Base-by-base conservation (phyloP, 2,797 vertebrate species). In the Sebastes taczanowskii region DNA sequence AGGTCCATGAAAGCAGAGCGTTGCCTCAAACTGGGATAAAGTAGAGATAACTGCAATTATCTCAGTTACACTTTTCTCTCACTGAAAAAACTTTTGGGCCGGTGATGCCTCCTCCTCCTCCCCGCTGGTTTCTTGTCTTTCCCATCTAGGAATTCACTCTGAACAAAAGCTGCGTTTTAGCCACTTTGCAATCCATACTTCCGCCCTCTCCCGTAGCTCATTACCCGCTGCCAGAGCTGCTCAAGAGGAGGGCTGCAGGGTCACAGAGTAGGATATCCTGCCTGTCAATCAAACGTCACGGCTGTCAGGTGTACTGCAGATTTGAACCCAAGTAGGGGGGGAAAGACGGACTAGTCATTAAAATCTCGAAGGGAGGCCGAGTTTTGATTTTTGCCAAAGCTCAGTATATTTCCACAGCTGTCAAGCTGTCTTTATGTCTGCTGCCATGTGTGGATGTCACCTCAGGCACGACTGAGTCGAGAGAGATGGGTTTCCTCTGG, bases 261-360 rank as follows among this genome's bases (percentile, higher is more conserved):
- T 95, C 91, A 86, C 72, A 71, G 89, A 85, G 85, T 82, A 90
- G 93, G 93, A 95, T 92, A 92, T 95, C 91, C 91, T 92, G 85
- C 84, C 91, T 95, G 95, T 94, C 95, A 90, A 80, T 95, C 94
- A 95, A 89, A 91, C 18, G 75, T 90, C 93, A 91, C 76, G 73
- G 77, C 83, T 91, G 92, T 91, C 92, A 93, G 88, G 74, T 88
- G 78, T 81, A 88, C 87, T 72, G 70, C 67, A 23, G 75, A 88
- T 80, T 86, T 85, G 84, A 88, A 76, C 81, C 69, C 70, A 74
- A 85, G 87, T 61, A 38, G 77, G 38, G 67, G 53, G 55, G 53
- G 23, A 70, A 75, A 86, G 82, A 70, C 81, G 84, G 78, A 79
- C 89, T 88, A 88, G 86, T 94, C 91, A 93, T 94, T 94, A 92